phyloP scores from a whole-genome alignment of 2,888 invertebrate genomes.

The Acheta domesticus region DNA sequence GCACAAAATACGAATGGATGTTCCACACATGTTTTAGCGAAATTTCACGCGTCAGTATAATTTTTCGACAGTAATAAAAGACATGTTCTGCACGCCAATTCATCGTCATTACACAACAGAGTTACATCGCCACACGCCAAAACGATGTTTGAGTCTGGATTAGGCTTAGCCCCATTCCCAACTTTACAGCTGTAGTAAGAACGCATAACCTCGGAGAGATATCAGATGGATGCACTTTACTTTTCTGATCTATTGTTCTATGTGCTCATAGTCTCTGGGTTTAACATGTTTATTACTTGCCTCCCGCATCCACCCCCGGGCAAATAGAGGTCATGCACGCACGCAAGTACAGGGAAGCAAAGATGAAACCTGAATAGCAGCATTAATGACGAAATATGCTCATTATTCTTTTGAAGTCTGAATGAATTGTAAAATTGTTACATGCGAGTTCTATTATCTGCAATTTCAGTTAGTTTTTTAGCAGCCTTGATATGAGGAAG shows the following conservation, averaged over 20 bases:
- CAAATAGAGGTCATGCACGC: too few relatives aligned
- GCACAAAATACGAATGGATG: too few relatives aligned
- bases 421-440: too few relatives aligned
- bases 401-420: too few relatives aligned
- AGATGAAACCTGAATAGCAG: too few relatives aligned
- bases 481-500: too few relatives aligned
- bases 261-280: background rate
- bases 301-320: background rate
- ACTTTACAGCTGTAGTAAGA: background rate
- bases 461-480: too few relatives aligned
- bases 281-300: background rate
- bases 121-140: background rate
- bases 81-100: background rate
- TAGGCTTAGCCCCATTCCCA: background rate
- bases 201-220: background rate
- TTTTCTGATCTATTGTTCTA: slow-evolving; percentile 3
- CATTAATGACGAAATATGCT: too few relatives aligned
- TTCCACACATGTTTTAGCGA: too few relatives aligned
- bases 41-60: too few relatives aligned
- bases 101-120: background rate
- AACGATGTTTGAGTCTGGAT: background rate
- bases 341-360: too few relatives aligned
- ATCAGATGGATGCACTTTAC: background rate
- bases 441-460: too few relatives aligned
- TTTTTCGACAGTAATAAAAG: background rate